Evolutionary conservation across 2,113 vertebrate genomes (phyloP), one percentile per base, ranked within the genome.

Genomic region (cat (Felis catus)): DNA sequence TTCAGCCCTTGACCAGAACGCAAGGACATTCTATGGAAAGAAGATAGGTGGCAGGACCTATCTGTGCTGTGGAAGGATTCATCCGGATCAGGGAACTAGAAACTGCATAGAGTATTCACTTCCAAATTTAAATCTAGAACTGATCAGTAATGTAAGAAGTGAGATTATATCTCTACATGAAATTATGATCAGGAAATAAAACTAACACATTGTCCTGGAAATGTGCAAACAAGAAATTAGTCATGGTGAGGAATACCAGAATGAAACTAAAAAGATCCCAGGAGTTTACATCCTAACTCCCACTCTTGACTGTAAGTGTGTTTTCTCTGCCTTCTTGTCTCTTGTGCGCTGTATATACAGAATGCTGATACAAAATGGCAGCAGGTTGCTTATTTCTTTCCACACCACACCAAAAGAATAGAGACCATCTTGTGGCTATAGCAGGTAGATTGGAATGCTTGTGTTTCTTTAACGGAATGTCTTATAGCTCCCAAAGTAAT

Each of bases 121-220:
- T 53, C 4, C 39, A n/a, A 68, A 78, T 61, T 85, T 71, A 95
- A 74, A 73, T 71, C 39, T 61, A 79, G 53, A 19, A 73, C 63
- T 89, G 55, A 27, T 48, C 94, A 83, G 41, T 80, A 39, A 96
- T 48, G 45, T 27, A 85, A 71, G n/a, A 86, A 86, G 39, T 81
- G 58, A 85, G 29, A 76, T 58, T 71, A 45, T n/a, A 65, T 83
- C 55, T 74, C 11, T 41, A 48, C 9, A 53, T 95, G 66, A 91
- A 89, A 91, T 88, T 79, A 94, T 41, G 14, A 79, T 81, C 51
- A 41, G 13, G 39, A 97, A 96, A 84, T 45, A 74, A 80, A 93
- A 83, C 31, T 31, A 78, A 48, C 48, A 48, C 27, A 78, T 18
- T 78, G 74, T 25, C 21, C 61, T 74, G 83, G 41, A 39, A 74